Conservation (phyloP, 2,888 invertebrate species). For the Noctuana brunneofusca region DNA sequence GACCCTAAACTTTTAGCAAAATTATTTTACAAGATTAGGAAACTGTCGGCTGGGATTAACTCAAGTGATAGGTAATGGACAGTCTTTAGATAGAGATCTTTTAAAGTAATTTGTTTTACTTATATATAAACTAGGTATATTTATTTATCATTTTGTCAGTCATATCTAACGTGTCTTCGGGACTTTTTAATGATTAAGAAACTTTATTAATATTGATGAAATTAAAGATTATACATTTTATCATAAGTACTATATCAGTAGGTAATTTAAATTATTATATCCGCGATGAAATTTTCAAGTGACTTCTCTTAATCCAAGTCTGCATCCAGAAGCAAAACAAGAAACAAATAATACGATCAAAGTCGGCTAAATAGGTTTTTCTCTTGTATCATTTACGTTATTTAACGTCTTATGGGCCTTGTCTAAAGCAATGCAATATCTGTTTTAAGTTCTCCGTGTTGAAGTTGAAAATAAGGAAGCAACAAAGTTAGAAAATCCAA, state of each 20-base stretch:
- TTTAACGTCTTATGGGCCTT: conserved; percentile 45
- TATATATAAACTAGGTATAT: no score
- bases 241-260: background rate
- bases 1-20: background rate
- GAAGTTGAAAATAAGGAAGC: conserved; percentile 13
- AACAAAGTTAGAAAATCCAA: conserved; percentile 66
- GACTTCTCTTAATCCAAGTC: conserved; percentile 42
- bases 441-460: background rate
- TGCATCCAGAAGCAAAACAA: conserved; percentile 59
- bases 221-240: background rate
- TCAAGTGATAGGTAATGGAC: background rate
- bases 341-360: conserved; percentile 79
- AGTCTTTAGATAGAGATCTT: no score
- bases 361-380: conserved; percentile 80
- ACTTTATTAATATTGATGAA: background rate
- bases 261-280: conserved; percentile 1
- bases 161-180: no score
- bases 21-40: background rate
- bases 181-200: no score
- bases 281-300: conserved; percentile 38
- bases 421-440: conserved; percentile 42
- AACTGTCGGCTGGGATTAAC: background rate
- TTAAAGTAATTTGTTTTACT: no score
- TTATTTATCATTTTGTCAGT: no score
- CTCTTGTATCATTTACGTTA: conserved; percentile 51